Conservation (phyloP, 2,888 invertebrate genomes). For the Xiphydria camelus region DNA sequence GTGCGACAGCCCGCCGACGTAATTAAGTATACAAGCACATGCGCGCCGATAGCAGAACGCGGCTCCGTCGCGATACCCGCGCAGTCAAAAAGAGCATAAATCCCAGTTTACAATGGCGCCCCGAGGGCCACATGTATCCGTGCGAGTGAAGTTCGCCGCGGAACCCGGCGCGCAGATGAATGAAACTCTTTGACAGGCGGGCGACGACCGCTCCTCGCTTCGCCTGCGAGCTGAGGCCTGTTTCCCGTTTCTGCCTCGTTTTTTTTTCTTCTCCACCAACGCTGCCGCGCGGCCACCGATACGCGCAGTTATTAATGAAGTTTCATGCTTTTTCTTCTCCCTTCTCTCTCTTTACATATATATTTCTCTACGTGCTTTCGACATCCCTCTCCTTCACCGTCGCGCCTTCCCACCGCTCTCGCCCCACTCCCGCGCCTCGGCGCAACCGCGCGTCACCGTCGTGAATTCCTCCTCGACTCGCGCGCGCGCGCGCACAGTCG, state of each 20-base stretch:
- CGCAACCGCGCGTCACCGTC: too few relatives aligned
- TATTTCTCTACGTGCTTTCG: not conserved
- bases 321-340: not conserved
- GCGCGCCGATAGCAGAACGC: slow-evolving; percentile 22
- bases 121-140: slow-evolving; percentile 13
- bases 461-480: not conserved
- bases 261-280: not conserved
- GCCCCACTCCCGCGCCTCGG: too few relatives aligned
- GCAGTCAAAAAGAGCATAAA: slow-evolving; percentile 50
- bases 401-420: not conserved
- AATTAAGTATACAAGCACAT: not conserved
- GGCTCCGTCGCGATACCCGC: slow-evolving; percentile 30
- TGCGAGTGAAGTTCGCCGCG: slow-evolving; percentile 15
- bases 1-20: not conserved
- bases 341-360: not conserved
- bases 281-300: too few relatives aligned
- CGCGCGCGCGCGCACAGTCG: slow-evolving; percentile 6
- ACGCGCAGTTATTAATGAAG: slow-evolving; percentile 13
- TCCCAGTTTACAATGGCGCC: slow-evolving; percentile 26
- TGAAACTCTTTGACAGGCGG: slow-evolving; percentile 31
- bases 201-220: slow-evolving; percentile 5
- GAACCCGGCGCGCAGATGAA: slow-evolving; percentile 24
- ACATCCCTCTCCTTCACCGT: not conserved
- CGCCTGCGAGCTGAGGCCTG: slow-evolving; percentile 18
- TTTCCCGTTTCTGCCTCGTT: slow-evolving; percentile 16